Percentiles rank a stretch among this genome's conserved stretches.
Conservation (phyloP, 2,113 vertebrate species). For the Saiga tatarica region DNA sequence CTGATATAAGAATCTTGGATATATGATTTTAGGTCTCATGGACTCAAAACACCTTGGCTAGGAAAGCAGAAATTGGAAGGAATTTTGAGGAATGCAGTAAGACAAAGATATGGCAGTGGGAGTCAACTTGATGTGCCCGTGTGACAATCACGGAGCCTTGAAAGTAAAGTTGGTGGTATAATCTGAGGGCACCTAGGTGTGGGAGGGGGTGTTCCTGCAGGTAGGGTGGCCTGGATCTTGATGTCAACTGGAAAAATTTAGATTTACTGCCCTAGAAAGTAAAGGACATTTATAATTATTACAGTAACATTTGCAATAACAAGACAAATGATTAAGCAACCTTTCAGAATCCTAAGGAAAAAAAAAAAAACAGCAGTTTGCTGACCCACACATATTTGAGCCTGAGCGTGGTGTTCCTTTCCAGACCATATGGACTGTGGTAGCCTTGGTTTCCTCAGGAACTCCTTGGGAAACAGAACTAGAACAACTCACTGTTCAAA, state of each 20-base stretch:
- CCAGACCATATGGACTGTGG: constrained; percentile 60
- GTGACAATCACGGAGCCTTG: background rate
- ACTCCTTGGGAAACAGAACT: constrained; percentile 66
- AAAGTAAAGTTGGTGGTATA: background rate
- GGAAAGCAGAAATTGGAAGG: background rate
- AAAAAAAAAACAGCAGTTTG: background rate
- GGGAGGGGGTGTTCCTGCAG: background rate
- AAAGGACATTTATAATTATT: constrained; percentile 57
- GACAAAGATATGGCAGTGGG: background rate
- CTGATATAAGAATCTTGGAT: background rate
- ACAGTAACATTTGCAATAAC: constrained; percentile 61
- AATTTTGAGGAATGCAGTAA: background rate
- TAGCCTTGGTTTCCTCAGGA: constrained; percentile 58
- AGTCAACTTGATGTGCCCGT: background rate
- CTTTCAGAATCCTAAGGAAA: constrained; percentile 31
- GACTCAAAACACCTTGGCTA: background rate
- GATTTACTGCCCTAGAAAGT: background rate
- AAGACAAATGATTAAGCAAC: constrained; percentile 60
- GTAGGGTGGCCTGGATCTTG: background rate
- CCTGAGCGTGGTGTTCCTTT: constrained; percentile 56
- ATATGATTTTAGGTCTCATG: background rate
- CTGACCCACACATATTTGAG: constrained; percentile 52
- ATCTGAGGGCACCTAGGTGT: background rate
- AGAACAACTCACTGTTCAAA: constrained; percentile 67
- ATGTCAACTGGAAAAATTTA: constrained; percentile 36